Conservation (phyloP, 2,113 vertebrate species). For the Uropsilus gracilis region DNA sequence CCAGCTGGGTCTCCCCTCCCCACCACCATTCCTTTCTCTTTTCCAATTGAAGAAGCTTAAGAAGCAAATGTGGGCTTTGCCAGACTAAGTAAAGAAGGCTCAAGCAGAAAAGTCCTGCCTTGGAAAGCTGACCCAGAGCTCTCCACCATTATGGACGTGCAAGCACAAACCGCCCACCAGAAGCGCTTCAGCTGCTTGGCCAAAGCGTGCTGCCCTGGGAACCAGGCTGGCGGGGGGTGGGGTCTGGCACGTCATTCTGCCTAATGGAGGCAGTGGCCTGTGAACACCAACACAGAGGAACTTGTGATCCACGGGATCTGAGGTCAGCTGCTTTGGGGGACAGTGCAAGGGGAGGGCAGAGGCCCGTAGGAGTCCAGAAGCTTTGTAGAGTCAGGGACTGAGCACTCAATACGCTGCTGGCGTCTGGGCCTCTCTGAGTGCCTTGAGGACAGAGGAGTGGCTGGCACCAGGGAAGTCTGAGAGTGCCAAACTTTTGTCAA, state of each 20-base stretch:
- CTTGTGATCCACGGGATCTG: background rate
- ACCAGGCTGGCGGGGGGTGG: accelerated
- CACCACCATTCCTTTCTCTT: background rate
- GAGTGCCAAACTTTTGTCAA: background rate
- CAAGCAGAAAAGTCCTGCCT: constrained; percentile 15
- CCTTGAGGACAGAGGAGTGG: background rate
- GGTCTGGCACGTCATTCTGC: background rate
- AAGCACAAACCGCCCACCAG: background rate
- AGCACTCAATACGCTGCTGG: background rate
- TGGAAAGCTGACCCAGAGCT: background rate
- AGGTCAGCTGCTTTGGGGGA: background rate
- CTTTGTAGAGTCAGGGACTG: background rate
- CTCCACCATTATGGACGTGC: background rate
- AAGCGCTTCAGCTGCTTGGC: background rate
- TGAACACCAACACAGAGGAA: background rate
- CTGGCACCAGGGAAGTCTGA: background rate
- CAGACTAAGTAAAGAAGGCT: background rate
- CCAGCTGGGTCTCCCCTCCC: background rate
- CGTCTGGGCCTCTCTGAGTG: background rate
- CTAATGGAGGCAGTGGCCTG: background rate
- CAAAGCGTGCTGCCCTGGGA: background rate
- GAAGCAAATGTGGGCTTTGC: constrained; percentile 75
- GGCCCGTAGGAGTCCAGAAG: background rate
- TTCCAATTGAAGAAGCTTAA: constrained; percentile 76
- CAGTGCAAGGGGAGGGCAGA: background rate